Conservation (phyloP, 2,888 invertebrate species). For the Phyllotreta cruciferae region DNA sequence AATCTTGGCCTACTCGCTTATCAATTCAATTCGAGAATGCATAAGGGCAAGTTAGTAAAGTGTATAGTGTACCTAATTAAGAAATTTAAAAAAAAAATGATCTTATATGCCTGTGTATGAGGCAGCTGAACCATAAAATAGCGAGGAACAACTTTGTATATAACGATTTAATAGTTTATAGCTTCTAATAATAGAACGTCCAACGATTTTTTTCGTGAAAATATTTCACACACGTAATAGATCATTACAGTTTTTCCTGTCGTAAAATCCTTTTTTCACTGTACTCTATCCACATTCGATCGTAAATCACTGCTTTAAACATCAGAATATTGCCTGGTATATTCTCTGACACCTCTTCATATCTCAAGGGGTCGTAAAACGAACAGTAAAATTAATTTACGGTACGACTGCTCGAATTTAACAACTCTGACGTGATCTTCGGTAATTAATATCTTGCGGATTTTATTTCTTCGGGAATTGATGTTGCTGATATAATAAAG, state of each 20-base stretch:
- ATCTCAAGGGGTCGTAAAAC: constrained; percentile 29
- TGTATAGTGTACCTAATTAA: too few species aligned
- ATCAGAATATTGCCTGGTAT: constrained; percentile 22
- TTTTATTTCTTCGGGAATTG: constrained; percentile 25
- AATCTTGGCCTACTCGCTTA: too few species aligned
- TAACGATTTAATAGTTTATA: constrained; percentile 2
- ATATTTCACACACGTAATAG: constrained; percentile 12
- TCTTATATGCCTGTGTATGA: background rate
- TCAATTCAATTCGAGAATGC: too few species aligned
- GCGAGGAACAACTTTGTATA: constrained; percentile 5
- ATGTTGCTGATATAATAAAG: constrained; percentile 26
- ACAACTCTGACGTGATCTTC: constrained; percentile 31
- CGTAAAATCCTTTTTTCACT: constrained; percentile 12
- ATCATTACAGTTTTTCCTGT: constrained; percentile 12
- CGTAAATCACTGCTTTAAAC: constrained; percentile 19
- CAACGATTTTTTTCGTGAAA: background rate
- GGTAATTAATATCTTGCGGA: constrained; percentile 31
- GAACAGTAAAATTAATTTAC: constrained; percentile 31
- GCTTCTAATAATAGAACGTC: constrained; percentile 10
- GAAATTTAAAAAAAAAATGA: background rate
- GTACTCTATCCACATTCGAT: constrained; percentile 6
- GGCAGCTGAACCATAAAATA: background rate
- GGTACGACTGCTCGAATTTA: constrained; percentile 29
- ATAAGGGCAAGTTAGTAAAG: too few species aligned
- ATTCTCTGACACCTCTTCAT: constrained; percentile 33